These are phyloP conservation scores for Montipora foliosa DNA, from an alignment of 64 coral and sea anemone species.

Conservation along the genomic window DNA sequence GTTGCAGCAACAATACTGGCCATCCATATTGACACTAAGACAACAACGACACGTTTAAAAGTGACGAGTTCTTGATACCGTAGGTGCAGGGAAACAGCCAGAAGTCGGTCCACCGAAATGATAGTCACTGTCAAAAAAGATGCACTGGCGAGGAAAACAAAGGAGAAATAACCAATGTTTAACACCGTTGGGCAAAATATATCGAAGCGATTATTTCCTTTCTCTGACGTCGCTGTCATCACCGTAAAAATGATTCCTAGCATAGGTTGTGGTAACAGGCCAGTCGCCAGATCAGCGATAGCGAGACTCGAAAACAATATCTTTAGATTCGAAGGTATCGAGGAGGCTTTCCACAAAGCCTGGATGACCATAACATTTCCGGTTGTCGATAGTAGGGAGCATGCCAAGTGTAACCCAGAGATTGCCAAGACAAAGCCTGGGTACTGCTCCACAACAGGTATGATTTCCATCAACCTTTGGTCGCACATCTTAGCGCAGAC, in stretches of 20 bases:
- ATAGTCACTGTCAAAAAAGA: constrained; percentile 22
- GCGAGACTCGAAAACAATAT: constrained; percentile 25
- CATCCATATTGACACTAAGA: constrained; percentile 24
- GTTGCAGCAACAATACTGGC: not conserved
- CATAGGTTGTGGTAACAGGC: not conserved
- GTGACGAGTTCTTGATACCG: constrained; percentile 60
- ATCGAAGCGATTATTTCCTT: not conserved
- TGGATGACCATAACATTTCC: constrained; percentile 13
- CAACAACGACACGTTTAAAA: not conserved
- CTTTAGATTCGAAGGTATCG: constrained; percentile 1
- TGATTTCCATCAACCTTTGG: not conserved
- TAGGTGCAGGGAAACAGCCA: constrained; percentile 32
- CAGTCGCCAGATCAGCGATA: constrained; percentile 36
- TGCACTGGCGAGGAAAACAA: not conserved
- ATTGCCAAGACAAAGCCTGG: not conserved
- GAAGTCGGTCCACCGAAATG: constrained; percentile 53
- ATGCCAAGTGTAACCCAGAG: not conserved
- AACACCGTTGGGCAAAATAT: not conserved
- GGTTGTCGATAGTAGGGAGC: not conserved
- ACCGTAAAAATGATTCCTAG: not conserved
- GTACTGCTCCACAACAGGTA: not conserved
- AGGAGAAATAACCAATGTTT: not conserved
- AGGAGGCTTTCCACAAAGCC: not conserved
- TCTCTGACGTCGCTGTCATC: not conserved
- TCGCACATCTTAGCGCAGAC: not conserved